Evolutionary conservation across 37 sponge, comb jelly and placozoan species (phyloP).

Genomic region (Aplysina aerophoba): DNA sequence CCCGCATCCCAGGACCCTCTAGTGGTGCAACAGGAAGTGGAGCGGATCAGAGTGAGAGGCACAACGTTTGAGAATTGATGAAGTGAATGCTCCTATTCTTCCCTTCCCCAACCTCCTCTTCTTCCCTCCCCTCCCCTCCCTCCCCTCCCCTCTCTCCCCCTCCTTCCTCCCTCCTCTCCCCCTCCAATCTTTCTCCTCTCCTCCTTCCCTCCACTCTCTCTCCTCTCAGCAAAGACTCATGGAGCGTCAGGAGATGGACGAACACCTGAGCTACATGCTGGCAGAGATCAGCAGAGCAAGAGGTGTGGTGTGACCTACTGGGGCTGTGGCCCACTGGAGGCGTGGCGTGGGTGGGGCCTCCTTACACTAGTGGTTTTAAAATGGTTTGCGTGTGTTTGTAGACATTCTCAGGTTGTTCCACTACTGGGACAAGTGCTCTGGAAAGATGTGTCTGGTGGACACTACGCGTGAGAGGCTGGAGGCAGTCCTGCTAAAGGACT

Average conservation of each 20-base stretch:
- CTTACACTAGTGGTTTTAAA: neutral
- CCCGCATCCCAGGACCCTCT: too few species aligned
- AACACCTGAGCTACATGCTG: slow-evolving; percentile 1
- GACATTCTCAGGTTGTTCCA: neutral
- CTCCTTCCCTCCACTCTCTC: neutral
- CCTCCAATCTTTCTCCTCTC: too few species aligned
- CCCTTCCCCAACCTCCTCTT: too few species aligned
- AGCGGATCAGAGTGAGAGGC: too few species aligned
- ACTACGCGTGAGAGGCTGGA: neutral
- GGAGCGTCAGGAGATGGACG: neutral
- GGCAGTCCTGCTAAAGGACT: slow-evolving; percentile 52
- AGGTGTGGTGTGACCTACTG: neutral
- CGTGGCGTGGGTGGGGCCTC: neutral
- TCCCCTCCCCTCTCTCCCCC: too few species aligned
- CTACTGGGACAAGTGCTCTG: slow-evolving; percentile 1
- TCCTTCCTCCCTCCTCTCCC: too few species aligned
- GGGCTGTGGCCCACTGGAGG: neutral
- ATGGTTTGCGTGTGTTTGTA: neutral
- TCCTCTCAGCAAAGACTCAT: neutral
- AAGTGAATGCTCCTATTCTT: too few species aligned
- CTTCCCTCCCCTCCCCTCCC: too few species aligned
- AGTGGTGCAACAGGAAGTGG: too few species aligned
- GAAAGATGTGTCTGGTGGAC: neutral
- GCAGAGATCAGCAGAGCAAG: neutral
- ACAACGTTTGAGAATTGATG: too few species aligned